Conservation (phyloP, 1,140 invertebrate species). For the Penaeus japonicus region DNA sequence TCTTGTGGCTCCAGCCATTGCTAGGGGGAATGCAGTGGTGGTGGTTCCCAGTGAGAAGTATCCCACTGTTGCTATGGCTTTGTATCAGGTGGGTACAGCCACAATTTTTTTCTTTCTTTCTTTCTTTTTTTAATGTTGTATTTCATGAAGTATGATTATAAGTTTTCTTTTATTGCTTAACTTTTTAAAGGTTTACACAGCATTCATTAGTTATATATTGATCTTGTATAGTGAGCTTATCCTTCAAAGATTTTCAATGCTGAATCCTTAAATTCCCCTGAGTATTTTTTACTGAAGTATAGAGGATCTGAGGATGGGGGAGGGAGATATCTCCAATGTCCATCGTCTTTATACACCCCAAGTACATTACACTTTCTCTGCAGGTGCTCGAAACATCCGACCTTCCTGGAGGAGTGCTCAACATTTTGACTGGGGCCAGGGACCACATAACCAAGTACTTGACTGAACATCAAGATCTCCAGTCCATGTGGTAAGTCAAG, state of each 20-base stretch:
- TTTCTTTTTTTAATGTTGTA: too few relatives aligned
- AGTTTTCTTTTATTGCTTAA: too few relatives aligned
- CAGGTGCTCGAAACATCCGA: conserved; percentile 68
- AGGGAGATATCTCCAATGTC: background rate
- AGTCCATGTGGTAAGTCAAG: conserved; percentile 66
- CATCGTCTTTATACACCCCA: too few relatives aligned
- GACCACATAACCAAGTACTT: conserved; percentile 65
- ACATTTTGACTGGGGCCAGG: conserved; percentile 67
- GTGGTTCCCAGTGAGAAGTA: conserved; percentile 65
- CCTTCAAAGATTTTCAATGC: too few relatives aligned
- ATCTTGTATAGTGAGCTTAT: too few relatives aligned
- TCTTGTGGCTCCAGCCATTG: conserved; percentile 65
- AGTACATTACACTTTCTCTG: background rate
- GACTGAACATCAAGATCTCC: conserved; percentile 66
- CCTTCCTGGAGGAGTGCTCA: conserved; percentile 67
- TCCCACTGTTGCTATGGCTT: conserved; percentile 64
- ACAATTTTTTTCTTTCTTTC: background rate
- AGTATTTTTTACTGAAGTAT: too few relatives aligned
- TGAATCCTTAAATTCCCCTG: too few relatives aligned
- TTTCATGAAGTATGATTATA: too few relatives aligned
- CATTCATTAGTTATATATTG: too few relatives aligned
- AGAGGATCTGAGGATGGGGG: too few relatives aligned
- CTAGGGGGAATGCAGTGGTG: conserved; percentile 66
- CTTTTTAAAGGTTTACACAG: too few relatives aligned
- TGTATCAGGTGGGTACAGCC: conserved; percentile 65